A percentile compares a stretch with the other conserved stretches of the same genome.
phyloP scores from a whole-genome alignment of 2,113 vertebrate genomes.

The Sinocyclocheilus anophthalmus region DNA sequence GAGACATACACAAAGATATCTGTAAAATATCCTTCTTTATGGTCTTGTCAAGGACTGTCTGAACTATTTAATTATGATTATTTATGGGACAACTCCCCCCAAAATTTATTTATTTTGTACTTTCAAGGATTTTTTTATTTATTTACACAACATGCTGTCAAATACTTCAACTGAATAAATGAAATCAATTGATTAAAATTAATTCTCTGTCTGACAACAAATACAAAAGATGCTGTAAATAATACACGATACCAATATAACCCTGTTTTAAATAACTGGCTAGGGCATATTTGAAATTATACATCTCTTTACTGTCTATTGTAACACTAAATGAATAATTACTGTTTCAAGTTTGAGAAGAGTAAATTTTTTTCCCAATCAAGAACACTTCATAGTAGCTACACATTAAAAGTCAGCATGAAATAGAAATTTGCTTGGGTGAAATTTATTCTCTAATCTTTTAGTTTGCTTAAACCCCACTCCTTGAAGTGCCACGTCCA shows the following conservation, averaged over 20 bases:
- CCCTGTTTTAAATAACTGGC: too few species aligned
- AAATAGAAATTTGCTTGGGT: not conserved
- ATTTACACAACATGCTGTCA: not conserved
- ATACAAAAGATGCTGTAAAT: not conserved
- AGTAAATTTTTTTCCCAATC: not conserved
- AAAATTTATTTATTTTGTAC: not conserved
- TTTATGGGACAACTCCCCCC: not conserved
- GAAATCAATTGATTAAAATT: not conserved
- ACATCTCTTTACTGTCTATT: too few species aligned
- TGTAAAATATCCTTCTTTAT: not conserved
- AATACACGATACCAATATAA: not conserved
- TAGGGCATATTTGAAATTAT: too few species aligned
- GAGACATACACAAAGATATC: not conserved
- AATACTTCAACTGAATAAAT: not conserved
- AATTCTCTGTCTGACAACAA: not conserved
- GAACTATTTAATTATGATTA: not conserved
- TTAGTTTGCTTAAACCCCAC: not conserved
- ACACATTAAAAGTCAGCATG: not conserved
- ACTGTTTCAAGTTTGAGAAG: not conserved
- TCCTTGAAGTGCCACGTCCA: not conserved
- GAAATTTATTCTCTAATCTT: not conserved
- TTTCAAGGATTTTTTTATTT: not conserved
- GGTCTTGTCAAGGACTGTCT: not conserved
- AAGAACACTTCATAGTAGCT: not conserved
- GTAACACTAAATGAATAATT: not conserved